A percentile compares a stretch with the other conserved stretches of the same genome.
These are phyloP conservation scores for Axis porcinus DNA, from an alignment of 2,113 vertebrate species.

Conservation along the genomic window DNA sequence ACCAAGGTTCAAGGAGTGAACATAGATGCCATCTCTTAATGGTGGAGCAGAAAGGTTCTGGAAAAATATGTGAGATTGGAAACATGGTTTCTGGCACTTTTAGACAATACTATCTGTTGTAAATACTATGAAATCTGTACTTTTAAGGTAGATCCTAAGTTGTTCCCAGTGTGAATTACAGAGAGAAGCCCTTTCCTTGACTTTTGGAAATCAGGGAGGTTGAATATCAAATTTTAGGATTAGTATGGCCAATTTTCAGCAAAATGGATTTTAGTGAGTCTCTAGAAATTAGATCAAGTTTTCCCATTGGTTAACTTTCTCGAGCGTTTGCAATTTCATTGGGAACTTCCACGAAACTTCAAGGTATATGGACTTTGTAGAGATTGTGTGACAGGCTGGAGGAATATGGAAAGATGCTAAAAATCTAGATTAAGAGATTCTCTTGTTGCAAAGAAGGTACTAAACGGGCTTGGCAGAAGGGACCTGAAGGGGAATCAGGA, in stretches of 20 bases:
- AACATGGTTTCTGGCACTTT: not conserved
- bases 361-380: not conserved
- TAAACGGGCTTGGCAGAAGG: not conserved
- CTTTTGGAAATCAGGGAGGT: not conserved
- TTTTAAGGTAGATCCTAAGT: not conserved
- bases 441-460: not conserved
- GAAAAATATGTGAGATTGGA: not conserved
- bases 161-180: not conserved
- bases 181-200: not conserved
- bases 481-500: not conserved
- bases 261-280: slow-evolving; percentile 1
- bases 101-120: not conserved
- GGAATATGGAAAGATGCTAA: not conserved
- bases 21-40: not conserved
- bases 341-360: not conserved
- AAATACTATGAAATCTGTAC: not conserved
- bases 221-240: not conserved
- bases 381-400: not conserved
- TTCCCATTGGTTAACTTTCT: not conserved
- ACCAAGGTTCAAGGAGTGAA: not conserved
- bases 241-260: not conserved
- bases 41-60: not conserved
- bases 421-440: slow-evolving; percentile 21
- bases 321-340: slow-evolving; percentile 20
- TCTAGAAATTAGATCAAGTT: slow-evolving; percentile 2